Evolutionary conservation across 2,113 vertebrate genomes (phyloP), one percentile per base, ranked within the genome.

Genomic region (Petromus typicus): DNA sequence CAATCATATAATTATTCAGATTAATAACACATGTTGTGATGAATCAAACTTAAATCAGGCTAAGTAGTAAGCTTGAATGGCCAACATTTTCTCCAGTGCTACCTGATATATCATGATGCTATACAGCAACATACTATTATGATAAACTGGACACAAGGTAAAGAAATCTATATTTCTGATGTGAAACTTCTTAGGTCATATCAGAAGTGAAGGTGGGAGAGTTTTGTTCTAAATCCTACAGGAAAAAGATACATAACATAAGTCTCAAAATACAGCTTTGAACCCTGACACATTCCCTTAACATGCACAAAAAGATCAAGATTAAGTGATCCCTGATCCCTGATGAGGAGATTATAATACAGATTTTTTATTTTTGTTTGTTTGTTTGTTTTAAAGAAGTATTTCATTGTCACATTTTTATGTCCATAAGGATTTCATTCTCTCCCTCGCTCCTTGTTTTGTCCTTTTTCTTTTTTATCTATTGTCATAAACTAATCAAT

Each of bases 301-400:
- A 27, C 40, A 59, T 37, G 16, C 37, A 1, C 14, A 14, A 25
- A 10, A 69, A 32, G 22, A 45, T 23, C 17, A 67, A 64, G 20
- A 5, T 13, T 4, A 69, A 18, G 13, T 57, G 14, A 32, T n/a
- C 4, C 0, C 20, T 51, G 48, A 32, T n/a, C 4, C 0, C 20
- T 66, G 10, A 91, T 4, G n/a, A 2, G 27, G 10, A 5, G 1
- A 7, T 79, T 63, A 10, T 2, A 40, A 4, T 78, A 51, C 48
- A 51, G 48, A 10, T 51, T 51, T 5, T 51, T 51, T 5, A n/a
- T n/a, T 10, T 51, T 51, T 51, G 48, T 32, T 17, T 48, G n/a
- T n/a, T n/a, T n/a, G n/a, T 16, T 76, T 48, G 34, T 20, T 32
- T 48, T 12, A 54, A 43, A 7, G 25, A 78, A 75, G 8, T 6